These are phyloP conservation scores for Aurelia aurita complex sp. Pacific DNA, from an alignment of 30 jellyfish, hydroid and myxozoan genomes.

Conservation along the genomic window DNA sequence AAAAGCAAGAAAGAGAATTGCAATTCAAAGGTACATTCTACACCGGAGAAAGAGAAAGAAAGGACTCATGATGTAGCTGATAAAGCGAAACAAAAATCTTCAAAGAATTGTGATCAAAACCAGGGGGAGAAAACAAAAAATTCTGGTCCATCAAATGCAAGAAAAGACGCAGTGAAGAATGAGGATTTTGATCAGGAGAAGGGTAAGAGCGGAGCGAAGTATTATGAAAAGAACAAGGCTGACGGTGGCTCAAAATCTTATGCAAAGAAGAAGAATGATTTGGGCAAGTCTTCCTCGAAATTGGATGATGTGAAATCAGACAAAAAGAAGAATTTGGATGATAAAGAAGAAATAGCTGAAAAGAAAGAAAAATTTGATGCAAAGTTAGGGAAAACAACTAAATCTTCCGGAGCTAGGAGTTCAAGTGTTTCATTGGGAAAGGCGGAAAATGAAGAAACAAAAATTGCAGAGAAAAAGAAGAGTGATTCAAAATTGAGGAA, in stretches of 20 bases:
- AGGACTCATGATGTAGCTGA: neutral
- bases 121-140: neutral
- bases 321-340: neutral
- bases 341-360: neutral
- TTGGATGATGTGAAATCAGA: neutral
- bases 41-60: constrained; percentile 11
- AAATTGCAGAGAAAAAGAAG: neutral
- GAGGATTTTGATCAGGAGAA: neutral
- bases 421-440: neutral
- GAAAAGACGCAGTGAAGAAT: neutral
- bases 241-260: neutral
- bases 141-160: neutral
- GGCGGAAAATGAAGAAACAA: neutral
- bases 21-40: neutral
- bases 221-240: neutral
- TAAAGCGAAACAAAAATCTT: neutral
- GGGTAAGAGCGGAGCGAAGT: constrained; percentile 5
- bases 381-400: neutral
- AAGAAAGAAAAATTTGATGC: neutral
- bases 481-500: constrained; percentile 18
- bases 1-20: neutral
- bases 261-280: too few relatives aligned
- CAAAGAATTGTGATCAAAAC: neutral
- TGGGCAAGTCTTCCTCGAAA: too few relatives aligned
- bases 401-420: too few relatives aligned